Base-by-base conservation (phyloP, 1,140 invertebrate genomes). In the Papilio glaucus region DNA sequence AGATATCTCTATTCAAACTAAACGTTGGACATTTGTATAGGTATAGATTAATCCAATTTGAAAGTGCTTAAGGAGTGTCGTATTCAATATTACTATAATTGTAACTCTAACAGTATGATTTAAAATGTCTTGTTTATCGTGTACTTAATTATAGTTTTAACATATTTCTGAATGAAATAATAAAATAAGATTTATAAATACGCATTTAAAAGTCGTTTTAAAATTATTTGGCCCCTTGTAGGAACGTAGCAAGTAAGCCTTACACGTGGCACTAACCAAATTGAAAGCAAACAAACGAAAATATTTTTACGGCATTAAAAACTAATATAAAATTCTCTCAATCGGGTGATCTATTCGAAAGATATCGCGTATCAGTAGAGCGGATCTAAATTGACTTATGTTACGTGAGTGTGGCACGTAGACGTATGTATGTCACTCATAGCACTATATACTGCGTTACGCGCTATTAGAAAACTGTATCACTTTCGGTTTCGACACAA, bases 401-500 rank as follows among this genome's bases (percentile, higher is more conserved):
- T 65, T 38, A 65, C 62, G 62, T 65, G 62, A 65, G 37, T 24
- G 62, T 65, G 39, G 37, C 62, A 39, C 41, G 41, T 41, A 53
- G 21, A 53, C 37, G 15, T 21, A 38, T 65, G 18, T 37, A 65
- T 41, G 39, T 39, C 38, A 33, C 6, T 33, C 29, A 12, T 60
- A 38, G 62, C 29, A 37, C 61, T 65, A 21, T 38, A n/a, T 71
- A 57, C 63, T 42, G 29, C 33, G 39, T 75, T 71, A 57, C 75
- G 75, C 67, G 67, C 41, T 49, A 69, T 77, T 74, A 76, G 69
- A 77, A 71, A 69, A 83, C 74, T 74, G 80, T 74, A 83, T 77
- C 71, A 85, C 87, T 88, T 86, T 90, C 85, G 77, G 80, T 90
- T 89, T 90, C 83, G 77, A 82, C 83, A 89, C 77, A 78, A 78